Base-by-base conservation (phyloP, 2,113 vertebrate genomes). In the Poeciliopsis occidentalis region DNA sequence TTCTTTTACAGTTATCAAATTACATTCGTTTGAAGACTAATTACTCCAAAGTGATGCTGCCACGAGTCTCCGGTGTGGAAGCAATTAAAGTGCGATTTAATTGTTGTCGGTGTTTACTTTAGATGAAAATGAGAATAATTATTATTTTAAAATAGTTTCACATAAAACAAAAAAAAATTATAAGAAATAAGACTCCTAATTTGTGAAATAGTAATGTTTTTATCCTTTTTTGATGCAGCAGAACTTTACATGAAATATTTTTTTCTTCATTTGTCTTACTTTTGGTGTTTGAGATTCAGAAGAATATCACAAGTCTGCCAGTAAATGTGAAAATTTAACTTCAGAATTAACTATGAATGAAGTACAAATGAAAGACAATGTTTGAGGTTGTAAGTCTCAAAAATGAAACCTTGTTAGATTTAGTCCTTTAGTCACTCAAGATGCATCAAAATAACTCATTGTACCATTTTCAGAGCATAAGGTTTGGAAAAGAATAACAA, bases 321-420 rank as follows among this genome's bases (percentile, higher is more conserved):
- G 12, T 41, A 41, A 12, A 41, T 41, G 39, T 41, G 64, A 10
- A 64, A 37, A 27, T 12, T 22, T 1, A 4, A 32, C 11, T 67
- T 65, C 73, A 47, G 22, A 64, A 12, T 0, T 4, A 39, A 71
- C 26, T 32, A 66, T 4, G 47, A 39, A 78, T 77, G 69, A 65
- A 51, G 61, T 4, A 13, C 60, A 77, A 69, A 4, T 63, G n/a
- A 70, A 66, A 67, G 17, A 19, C n/a, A n/a, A 64, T 51, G 11
- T 26, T 0, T 12, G 12, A 67, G 32, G 34, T 64, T 70, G 67
- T 32, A 13, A 7, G 8, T 27, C 73, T 41, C 61, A 83, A 81
- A 83, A 84, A 64, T 75, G 76, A 86, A 76, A 75, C 62, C 47
- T 86, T 47, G 82, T 87, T 85, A 83, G 77, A 69, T 85, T 86